Evolutionary conservation across 1,140 invertebrate genomes (phyloP).

Genomic region (Drosophila pseudoobscura): DNA sequence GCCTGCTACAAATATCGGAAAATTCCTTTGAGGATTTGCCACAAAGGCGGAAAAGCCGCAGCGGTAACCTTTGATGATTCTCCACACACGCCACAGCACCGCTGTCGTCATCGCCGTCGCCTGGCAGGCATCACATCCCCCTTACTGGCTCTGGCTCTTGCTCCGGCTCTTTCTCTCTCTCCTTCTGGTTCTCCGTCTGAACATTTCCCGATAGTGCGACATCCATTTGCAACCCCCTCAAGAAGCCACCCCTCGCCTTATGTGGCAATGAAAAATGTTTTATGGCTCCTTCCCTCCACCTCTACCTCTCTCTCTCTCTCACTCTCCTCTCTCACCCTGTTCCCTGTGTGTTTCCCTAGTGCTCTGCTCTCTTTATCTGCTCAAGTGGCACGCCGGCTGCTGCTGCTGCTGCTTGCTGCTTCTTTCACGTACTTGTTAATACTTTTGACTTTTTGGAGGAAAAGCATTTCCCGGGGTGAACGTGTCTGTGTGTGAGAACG

Average conservation of each 20-base stretch:
- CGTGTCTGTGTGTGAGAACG: constrained; percentile 20
- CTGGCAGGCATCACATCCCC: constrained; percentile 5
- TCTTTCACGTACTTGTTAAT: constrained; percentile 64
- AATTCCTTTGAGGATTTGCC: constrained; percentile 83
- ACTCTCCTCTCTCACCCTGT: constrained; percentile 14
- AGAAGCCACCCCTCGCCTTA: constrained; percentile 37
- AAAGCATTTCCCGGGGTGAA: constrained; percentile 69
- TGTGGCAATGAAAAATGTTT: constrained; percentile 67
- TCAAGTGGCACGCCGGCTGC: constrained; percentile 44
- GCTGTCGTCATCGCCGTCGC: too few species aligned
- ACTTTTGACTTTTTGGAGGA: constrained; percentile 79
- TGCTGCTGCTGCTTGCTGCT: constrained; percentile 37
- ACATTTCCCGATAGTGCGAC: constrained; percentile 71
- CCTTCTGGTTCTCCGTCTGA: constrained; percentile 3
- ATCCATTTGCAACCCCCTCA: constrained; percentile 69
- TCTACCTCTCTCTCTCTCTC: constrained; percentile 7
- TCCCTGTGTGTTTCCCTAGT: background rate
- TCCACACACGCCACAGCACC: constrained; percentile 42
- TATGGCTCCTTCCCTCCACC: constrained; percentile 45
- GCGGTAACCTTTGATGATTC: constrained; percentile 82
- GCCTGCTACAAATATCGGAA: constrained; percentile 82
- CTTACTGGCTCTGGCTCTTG: constrained; percentile 18
- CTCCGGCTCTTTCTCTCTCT: constrained; percentile 7
- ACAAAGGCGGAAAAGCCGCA: constrained; percentile 78
- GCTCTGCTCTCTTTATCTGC: constrained; percentile 35